These are phyloP conservation scores for Ceratosolen solmsi DNA, from an alignment of 1,140 invertebrate genomes.

Conservation along the genomic window DNA sequence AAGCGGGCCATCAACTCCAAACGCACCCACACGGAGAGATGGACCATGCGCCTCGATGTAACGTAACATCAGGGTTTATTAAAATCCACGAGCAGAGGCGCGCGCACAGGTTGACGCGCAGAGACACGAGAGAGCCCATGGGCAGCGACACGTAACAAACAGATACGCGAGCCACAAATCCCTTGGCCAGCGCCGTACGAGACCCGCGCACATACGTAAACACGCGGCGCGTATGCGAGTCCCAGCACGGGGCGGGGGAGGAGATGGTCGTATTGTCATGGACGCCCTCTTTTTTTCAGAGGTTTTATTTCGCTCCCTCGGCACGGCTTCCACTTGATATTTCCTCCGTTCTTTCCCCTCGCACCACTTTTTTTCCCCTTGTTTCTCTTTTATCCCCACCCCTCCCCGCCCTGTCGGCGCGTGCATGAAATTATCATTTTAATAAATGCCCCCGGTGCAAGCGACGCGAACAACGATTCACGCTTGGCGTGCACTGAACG, in stretches of 20 bases:
- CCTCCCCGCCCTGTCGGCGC: neutral
- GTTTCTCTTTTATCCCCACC: neutral
- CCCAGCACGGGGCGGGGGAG: neutral
- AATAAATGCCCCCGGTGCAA: conserved; percentile 47
- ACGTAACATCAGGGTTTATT: conserved; percentile 73
- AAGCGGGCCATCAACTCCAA: conserved; percentile 10
- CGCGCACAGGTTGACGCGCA: neutral
- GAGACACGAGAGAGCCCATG: conserved; percentile 57
- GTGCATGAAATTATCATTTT: conserved; percentile 47
- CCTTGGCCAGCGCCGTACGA: neutral
- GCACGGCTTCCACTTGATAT: neutral
- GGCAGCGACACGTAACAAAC: conserved; percentile 59
- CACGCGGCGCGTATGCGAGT: neutral
- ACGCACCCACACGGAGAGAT: conserved; percentile 54
- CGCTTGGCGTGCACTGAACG: conserved; percentile 42
- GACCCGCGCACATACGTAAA: neutral
- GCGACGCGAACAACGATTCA: conserved; percentile 47
- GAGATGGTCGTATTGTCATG: conserved; percentile 21
- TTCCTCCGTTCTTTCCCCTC: neutral
- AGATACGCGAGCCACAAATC: conserved; percentile 51
- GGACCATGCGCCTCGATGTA: conserved; percentile 45
- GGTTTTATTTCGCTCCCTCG: conserved; percentile 37
- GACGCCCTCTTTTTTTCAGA: conserved; percentile 16
- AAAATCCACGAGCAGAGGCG: conserved; percentile 61
- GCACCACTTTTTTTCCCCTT: neutral